Evolutionary conservation across 2,113 vertebrate species (phyloP).

Genomic region (Alosa alosa): DNA sequence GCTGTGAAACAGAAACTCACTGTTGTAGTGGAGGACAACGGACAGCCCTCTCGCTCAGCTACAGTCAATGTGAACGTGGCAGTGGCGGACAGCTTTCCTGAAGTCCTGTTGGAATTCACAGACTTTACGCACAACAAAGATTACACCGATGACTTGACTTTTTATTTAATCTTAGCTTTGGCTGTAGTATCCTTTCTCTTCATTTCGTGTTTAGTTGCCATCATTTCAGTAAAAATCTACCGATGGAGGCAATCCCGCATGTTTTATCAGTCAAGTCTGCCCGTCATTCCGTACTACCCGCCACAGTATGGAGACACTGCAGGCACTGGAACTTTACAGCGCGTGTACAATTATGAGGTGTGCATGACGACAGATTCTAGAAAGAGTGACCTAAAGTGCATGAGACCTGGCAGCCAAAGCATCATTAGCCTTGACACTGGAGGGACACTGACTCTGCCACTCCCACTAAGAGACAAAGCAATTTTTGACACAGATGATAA

Average conservation of each 20-base stretch:
- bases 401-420: conserved; percentile 32
- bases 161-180: conserved; percentile 48
- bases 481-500: background rate
- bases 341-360: conserved; percentile 39
- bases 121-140: conserved; percentile 43
- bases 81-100: conserved; percentile 57
- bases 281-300: conserved; percentile 43
- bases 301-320: conserved; percentile 29
- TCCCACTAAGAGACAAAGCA: background rate
- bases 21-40: conserved; percentile 46
- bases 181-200: conserved; percentile 36
- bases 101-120: conserved; percentile 46
- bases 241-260: conserved; percentile 41
- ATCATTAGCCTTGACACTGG: conserved; percentile 30
- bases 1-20: conserved; percentile 38
- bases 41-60: conserved; percentile 42
- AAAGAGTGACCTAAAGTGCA: conserved; percentile 37
- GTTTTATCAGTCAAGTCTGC: conserved; percentile 41
- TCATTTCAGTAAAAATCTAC: conserved; percentile 39
- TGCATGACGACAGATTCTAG: conserved; percentile 39
- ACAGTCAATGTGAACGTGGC: conserved; percentile 51
- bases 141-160: conserved; percentile 43
- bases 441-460: conserved; percentile 29
- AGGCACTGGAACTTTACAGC: conserved; percentile 38
- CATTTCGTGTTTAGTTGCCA: conserved; percentile 30